Evolutionary conservation across 2,797 vertebrate genomes (phyloP).

Genomic region (Geotrypetes seraphini): DNA sequence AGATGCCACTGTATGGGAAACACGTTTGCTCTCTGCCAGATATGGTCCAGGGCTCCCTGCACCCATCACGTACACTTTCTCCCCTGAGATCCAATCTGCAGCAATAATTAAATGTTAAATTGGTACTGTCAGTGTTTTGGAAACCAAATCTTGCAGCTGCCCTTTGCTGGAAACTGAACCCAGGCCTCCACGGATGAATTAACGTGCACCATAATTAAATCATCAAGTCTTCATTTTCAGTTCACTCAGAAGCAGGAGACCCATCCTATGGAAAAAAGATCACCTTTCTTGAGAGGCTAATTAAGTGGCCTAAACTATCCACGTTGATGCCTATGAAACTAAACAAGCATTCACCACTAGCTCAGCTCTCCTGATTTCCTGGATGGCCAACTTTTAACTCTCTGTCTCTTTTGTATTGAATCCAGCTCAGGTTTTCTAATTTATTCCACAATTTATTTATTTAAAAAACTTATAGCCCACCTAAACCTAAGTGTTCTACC

Average conservation of each 20-base stretch:
- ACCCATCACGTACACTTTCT: constrained; percentile 22
- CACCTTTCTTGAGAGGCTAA: constrained; percentile 59
- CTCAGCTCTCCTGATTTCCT: constrained; percentile 48
- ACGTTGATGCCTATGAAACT: constrained; percentile 21
- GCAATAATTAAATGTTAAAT: constrained; percentile 74
- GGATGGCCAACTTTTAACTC: too few species aligned
- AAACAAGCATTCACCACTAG: constrained; percentile 33
- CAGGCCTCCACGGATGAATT: constrained; percentile 70
- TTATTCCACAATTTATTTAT: too few species aligned
- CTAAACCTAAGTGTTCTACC: too few species aligned
- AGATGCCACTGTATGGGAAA: constrained; percentile 48
- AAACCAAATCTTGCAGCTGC: constrained; percentile 71
- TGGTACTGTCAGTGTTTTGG: constrained; percentile 59
- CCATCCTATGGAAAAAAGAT: constrained; percentile 55
- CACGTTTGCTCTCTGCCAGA: constrained; percentile 52
- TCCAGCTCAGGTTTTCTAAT: too few species aligned
- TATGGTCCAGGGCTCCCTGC: constrained; percentile 14
- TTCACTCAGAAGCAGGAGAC: constrained; percentile 69
- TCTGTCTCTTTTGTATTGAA: too few species aligned
- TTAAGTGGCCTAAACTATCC: constrained; percentile 56
- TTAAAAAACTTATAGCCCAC: too few species aligned
- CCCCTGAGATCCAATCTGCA: constrained; percentile 57
- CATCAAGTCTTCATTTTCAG: constrained; percentile 74
- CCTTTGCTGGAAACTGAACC: constrained; percentile 77
- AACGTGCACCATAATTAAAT: constrained; percentile 92